phyloP scores from a whole-genome alignment of 2,888 invertebrate species.

The Tortricodes alternella region DNA sequence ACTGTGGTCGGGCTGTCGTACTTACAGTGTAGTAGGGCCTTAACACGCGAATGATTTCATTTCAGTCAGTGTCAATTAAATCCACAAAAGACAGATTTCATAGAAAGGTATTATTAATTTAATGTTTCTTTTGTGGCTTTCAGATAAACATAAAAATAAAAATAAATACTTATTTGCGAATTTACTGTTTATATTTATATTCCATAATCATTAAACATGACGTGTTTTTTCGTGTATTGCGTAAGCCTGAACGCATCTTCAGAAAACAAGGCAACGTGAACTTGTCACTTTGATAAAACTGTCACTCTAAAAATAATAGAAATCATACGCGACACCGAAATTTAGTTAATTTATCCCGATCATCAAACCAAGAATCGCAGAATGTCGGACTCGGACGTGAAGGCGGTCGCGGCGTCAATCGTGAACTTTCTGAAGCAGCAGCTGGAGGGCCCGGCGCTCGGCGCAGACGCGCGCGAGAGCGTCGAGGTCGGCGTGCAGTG shows the following conservation, averaged over 20 bases:
- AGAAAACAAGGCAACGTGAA: slow-evolving; percentile 27
- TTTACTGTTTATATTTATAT: too few relatives aligned
- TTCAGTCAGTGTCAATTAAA: too few relatives aligned
- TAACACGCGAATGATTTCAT: too few relatives aligned
- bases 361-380: slow-evolving; percentile 31
- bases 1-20: too few relatives aligned
- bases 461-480: slow-evolving; percentile 85
- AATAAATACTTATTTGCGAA: too few relatives aligned
- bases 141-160: too few relatives aligned
- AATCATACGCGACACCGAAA: slow-evolving; percentile 30
- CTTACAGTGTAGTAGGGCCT: too few relatives aligned
- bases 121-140: too few relatives aligned
- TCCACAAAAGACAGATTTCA: too few relatives aligned
- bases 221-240: background rate
- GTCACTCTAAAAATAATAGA: slow-evolving; percentile 50
- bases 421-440: slow-evolving; percentile 82
- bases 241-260: background rate
- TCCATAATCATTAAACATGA: background rate
- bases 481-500: slow-evolving; percentile 97
- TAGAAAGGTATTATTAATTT: too few relatives aligned
- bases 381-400: slow-evolving; percentile 63
- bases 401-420: slow-evolving; percentile 80
- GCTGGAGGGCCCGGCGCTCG: slow-evolving; percentile 73
- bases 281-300: slow-evolving; percentile 19
- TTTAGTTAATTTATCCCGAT: slow-evolving; percentile 3